Base-by-base conservation (phyloP, 2,113 vertebrate genomes). In the Neogobius melanostomus region DNA sequence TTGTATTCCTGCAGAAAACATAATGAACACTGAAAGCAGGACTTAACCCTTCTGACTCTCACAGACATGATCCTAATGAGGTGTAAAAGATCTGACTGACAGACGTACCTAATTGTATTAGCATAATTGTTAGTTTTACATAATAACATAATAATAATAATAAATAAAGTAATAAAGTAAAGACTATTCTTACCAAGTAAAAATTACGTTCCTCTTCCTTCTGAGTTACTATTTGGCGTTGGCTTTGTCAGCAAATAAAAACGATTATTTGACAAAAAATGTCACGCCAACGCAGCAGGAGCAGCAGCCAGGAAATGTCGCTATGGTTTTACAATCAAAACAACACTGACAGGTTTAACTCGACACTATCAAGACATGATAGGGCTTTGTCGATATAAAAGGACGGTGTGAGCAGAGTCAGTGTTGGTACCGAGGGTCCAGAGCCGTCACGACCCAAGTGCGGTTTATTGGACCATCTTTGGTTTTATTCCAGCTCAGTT, bases 161-260 rank as follows among this genome's bases (percentile, higher is more conserved):
- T 47, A 10, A 45, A 11, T 8, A 45, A 21, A 47, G 8, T 5
- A n/a, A n/a, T n/a, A n/a, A 9, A 47, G 8, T 5, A 5, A 17
- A 17, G 1, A 47, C 7, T 42, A 36, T 52, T 52, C 51, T 5
- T 54, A 67, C 68, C 68, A 16, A 60, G 59, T 11, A 11, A 53
- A 68, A 64, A 56, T 53, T 53, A 11, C 10, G 60, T 8, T 63
- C 6, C 50, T 43, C 45, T 28, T 64, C 16, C 52, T 17, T 1
- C 1, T 8, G 49, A 54, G 71, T 80, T 75, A 74, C 50, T 81
- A 76, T 76, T 52, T 67, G 77, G 44, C 16, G 8, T 61, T 1
- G 44, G 76, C 68, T 43, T 48, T 52, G 43, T 82, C 79, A 69
- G 68, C 73, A 63, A 44, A 63, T 66, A 11, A 21, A 53, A 44